A percentile compares a stretch with the other conserved stretches of the same genome.
Conservation (phyloP, 2,797 vertebrate species). For the Phalanger gymnotis region DNA sequence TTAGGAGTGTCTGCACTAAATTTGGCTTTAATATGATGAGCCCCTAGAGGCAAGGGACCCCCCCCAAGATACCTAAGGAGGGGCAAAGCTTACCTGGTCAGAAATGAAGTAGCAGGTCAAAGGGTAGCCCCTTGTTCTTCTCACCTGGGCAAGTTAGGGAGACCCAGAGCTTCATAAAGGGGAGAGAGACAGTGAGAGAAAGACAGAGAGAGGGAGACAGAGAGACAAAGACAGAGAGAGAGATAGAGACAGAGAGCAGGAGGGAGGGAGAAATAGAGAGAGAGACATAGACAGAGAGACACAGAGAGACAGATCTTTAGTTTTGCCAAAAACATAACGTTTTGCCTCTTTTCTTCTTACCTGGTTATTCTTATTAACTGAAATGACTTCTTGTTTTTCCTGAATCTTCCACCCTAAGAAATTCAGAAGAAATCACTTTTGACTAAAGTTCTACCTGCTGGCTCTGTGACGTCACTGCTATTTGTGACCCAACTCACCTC, state of each 20-base stretch:
- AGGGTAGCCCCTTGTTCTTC: background rate
- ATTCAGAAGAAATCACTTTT: background rate
- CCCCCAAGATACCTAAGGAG: background rate
- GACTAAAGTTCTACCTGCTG: constrained; percentile 23
- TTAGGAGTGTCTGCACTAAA: background rate
- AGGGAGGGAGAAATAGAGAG: background rate
- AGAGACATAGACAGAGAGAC: background rate
- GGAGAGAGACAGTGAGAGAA: background rate
- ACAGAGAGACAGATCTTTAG: background rate
- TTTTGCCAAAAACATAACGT: constrained; percentile 36
- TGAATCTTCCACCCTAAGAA: constrained; percentile 45
- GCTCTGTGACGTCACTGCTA: constrained; percentile 71
- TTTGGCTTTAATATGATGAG: background rate
- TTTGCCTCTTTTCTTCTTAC: constrained; percentile 40
- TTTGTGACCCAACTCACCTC: constrained; percentile 57
- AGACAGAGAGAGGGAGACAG: too few relatives aligned
- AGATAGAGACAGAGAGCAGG: background rate
- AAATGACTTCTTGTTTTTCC: constrained; percentile 53
- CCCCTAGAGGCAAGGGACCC: background rate
- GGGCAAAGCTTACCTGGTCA: background rate
- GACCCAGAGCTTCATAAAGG: background rate
- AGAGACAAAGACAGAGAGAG: background rate
- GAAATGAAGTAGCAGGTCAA: background rate
- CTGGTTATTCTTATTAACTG: constrained; percentile 40
- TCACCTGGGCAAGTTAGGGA: background rate